Conservation (phyloP, 2,113 vertebrate genomes). For the Prionailurus viverrinus region DNA sequence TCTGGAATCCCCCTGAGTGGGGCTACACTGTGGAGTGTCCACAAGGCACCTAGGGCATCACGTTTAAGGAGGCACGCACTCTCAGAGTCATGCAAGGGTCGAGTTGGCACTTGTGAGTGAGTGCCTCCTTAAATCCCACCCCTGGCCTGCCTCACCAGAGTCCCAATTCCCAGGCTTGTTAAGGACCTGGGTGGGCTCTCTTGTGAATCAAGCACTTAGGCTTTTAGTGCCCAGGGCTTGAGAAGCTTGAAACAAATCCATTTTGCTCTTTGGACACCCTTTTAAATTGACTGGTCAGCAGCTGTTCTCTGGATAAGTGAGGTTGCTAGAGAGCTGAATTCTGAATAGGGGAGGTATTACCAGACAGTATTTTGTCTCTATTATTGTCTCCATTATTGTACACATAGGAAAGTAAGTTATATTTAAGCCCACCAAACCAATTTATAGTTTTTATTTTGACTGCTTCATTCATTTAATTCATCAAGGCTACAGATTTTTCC, state of each 20-base stretch:
- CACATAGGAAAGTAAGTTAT: not conserved
- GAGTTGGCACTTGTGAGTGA: not conserved
- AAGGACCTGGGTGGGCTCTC: not conserved
- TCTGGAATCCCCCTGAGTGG: not conserved
- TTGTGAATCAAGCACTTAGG: not conserved
- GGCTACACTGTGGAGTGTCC: too few relatives aligned
- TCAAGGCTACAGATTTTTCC: not conserved
- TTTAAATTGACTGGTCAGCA: not conserved
- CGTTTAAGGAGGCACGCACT: not conserved
- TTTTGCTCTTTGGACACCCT: not conserved
- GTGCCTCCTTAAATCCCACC: not conserved
- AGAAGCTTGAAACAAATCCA: not conserved
- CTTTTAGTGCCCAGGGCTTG: too few relatives aligned
- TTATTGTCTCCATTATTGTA: not conserved
- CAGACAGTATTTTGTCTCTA: not conserved
- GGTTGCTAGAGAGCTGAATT: not conserved
- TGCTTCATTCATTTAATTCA: not conserved
- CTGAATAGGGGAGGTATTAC: not conserved
- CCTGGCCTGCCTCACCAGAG: not conserved
- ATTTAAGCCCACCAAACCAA: not conserved
- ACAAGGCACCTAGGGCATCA: rapidly evolving
- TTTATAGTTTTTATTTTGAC: not conserved
- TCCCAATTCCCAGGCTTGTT: not conserved
- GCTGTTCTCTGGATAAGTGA: not conserved
- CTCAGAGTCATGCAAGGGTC: not conserved